Conservation (phyloP, 2,797 vertebrate species). For the Brotula barbata region DNA sequence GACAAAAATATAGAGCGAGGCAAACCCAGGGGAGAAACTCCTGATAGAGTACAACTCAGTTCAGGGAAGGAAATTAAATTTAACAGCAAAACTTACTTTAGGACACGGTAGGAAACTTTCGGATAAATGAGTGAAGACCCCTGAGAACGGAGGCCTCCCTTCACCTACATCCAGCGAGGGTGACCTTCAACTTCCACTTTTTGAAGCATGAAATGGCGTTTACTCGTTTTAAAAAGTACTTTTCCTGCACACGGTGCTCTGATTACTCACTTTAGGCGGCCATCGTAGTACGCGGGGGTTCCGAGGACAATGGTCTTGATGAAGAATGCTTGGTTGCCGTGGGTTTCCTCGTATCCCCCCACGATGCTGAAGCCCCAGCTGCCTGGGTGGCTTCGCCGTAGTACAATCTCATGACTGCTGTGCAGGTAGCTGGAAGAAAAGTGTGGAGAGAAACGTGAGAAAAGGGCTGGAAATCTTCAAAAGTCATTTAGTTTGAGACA, state of each 20-base stretch:
- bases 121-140: neutral
- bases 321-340: conserved; percentile 98
- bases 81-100: neutral
- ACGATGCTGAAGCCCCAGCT: conserved; percentile 99
- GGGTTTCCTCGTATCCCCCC: conserved; percentile 96
- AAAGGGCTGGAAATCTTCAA: neutral
- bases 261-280: conserved; percentile 94
- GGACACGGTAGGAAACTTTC: neutral
- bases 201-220: too few relatives aligned
- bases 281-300: conserved; percentile 98
- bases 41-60: neutral
- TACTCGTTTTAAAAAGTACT: too few relatives aligned
- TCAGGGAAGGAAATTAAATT: neutral
- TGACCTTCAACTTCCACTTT: too few relatives aligned
- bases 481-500: too few relatives aligned
- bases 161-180: too few relatives aligned
- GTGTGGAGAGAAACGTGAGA: neutral
- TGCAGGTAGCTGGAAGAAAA: conserved; percentile 85
- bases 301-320: conserved; percentile 99
- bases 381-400: conserved; percentile 90
- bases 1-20: neutral
- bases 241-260: too few relatives aligned
- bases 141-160: neutral
- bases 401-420: conserved; percentile 93
- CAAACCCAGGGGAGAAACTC: neutral